Percentiles rank a stretch among this genome's conserved stretches.
These are phyloP conservation scores for Oryzias dopingdopingensis DNA, from an alignment of 2,797 vertebrate species.

Conservation along the genomic window DNA sequence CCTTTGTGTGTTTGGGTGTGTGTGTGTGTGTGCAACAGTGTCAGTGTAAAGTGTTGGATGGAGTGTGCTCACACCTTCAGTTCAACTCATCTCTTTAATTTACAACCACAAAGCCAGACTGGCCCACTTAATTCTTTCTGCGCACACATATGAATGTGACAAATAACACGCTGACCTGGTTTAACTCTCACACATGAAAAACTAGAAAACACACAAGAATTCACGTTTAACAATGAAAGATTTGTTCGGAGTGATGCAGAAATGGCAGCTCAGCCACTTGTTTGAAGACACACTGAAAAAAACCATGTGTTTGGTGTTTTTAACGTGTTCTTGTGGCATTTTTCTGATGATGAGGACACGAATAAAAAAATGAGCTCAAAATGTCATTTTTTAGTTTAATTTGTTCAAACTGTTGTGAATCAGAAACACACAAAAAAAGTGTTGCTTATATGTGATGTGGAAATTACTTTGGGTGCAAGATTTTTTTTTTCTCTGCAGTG, in stretches of 20 bases:
- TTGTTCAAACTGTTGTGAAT: too few relatives aligned
- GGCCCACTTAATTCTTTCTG: slow-evolving; percentile 15
- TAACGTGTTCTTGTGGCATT: too few relatives aligned
- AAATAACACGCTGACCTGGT: not conserved
- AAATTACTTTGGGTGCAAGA: too few relatives aligned
- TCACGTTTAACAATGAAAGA: not conserved
- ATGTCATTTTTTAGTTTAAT: too few relatives aligned
- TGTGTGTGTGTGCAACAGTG: slow-evolving; percentile 1
- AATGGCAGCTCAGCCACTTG: slow-evolving; percentile 8
- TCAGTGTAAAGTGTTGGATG: slow-evolving; percentile 23
- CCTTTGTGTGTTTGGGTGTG: slow-evolving; percentile 14
- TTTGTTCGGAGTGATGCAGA: slow-evolving; percentile 8
- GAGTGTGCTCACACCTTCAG: slow-evolving; percentile 33
- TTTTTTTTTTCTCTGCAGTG: too few relatives aligned
- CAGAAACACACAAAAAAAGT: too few relatives aligned
- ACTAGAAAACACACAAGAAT: not conserved
- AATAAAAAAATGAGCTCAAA: too few relatives aligned
- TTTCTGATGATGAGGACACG: too few relatives aligned
- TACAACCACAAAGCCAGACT: slow-evolving; percentile 30
- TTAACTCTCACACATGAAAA: not conserved
- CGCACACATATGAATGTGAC: not conserved
- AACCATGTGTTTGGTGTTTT: too few relatives aligned
- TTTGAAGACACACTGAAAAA: too few relatives aligned
- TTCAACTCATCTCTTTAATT: slow-evolving; percentile 50
- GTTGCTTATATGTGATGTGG: too few relatives aligned